Percentiles rank a stretch among this genome's conserved stretches.
Conservation (phyloP, 2,113 vertebrate species). For the Toxotes jaculatrix region DNA sequence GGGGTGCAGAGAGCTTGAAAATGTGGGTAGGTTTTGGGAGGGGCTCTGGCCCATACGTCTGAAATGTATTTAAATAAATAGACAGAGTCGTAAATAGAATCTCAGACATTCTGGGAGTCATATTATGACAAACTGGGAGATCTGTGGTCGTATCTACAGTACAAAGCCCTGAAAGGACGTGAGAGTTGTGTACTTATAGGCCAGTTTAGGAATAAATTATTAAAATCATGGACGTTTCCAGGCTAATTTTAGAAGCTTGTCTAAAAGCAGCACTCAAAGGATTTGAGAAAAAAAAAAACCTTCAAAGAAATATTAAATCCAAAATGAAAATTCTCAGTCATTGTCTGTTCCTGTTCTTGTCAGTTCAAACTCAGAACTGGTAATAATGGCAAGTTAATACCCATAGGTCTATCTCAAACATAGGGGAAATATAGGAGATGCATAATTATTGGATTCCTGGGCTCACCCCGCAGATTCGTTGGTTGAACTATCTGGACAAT, state of each 20-base stretch:
- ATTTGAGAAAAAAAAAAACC: conserved; percentile 42
- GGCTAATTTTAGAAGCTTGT: conserved; percentile 75
- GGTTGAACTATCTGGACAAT: not conserved
- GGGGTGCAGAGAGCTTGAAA: conserved; percentile 57
- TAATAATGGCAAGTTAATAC: conserved; percentile 30
- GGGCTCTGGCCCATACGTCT: conserved; percentile 70
- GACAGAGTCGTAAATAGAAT: conserved; percentile 83
- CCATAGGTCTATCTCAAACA: conserved; percentile 29
- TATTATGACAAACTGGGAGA: conserved; percentile 67
- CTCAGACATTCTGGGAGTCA: conserved; percentile 67
- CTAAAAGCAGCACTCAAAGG: conserved; percentile 69
- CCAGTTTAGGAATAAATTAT: conserved; percentile 73
- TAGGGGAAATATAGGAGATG: conserved; percentile 16
- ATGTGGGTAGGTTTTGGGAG: conserved; percentile 77
- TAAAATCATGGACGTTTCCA: conserved; percentile 69
- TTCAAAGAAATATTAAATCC: conserved; percentile 57
- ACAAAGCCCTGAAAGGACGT: conserved; percentile 58
- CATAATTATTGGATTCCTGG: conserved; percentile 18
- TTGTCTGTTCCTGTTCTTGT: conserved; percentile 54
- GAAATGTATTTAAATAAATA: conserved; percentile 83
- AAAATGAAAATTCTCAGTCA: conserved; percentile 57
- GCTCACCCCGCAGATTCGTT: not conserved
- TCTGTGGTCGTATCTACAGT: conserved; percentile 54
- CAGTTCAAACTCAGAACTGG: conserved; percentile 37
- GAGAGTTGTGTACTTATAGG: conserved; percentile 53